Base-by-base conservation (phyloP, 2,888 invertebrate genomes). In the Troides oblongomaculatus region DNA sequence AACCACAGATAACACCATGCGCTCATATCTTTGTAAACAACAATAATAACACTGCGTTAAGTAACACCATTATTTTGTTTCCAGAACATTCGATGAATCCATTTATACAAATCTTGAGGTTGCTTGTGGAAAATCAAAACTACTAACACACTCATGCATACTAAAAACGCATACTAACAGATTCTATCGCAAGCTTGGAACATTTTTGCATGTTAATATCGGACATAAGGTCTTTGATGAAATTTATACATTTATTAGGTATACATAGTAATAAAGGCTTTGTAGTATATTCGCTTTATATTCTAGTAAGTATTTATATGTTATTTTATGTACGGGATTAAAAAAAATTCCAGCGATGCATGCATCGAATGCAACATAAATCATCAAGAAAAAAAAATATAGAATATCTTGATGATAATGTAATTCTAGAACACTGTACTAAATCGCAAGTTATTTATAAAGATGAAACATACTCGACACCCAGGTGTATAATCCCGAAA, bases 71-170 rank as follows among this genome's bases (percentile, higher is more conserved):
- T 39, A 61, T 65, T 30, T 78, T 84, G 81, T 81, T 93, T 92
- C 70, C 92, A 94, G 94, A 92, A 93, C 94, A 84, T 94, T 93
- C 87, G 93, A 93, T 80, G 93, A 94, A 81, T 93, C 93, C 76
- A 89, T 94, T 77, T 93, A 93, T 86, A 92, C 93, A 78, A 94
- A 94, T 86, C 86, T 94, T 83, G 93, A 94, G 84, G 90, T 94
- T 84, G 90, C 92, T 80, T 92, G 94, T 82, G 93, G 93, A 78
- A 92, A 90, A 88, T 85, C 92, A 82, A 89, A 93, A 86, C 88
- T 94, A 86, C 86, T 90, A 83, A 93, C 94, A 75, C 94, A 94
- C 86, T 89, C 92, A 83, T 94, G 94, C 83, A 93, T 94, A 78
- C 81, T 94, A 80, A 93, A 90, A 87, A 89, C 93, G 81, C 93